Base-by-base conservation (phyloP, 2,888 invertebrate species). In the Iphiclides podalirius region DNA sequence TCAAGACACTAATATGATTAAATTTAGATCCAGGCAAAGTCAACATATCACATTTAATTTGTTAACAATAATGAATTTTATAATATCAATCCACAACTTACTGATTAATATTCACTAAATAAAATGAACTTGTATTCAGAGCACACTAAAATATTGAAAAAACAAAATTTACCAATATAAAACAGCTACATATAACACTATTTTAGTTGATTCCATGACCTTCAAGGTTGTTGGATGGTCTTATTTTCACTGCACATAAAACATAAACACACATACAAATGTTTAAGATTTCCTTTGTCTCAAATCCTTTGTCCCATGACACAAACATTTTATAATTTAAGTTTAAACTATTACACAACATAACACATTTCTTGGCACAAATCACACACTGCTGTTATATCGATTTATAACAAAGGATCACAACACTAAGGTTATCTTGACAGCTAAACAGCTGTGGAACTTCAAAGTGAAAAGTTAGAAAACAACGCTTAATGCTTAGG, bases 341-440 rank as follows among this genome's bases (percentile, higher is more conserved):
- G 74, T 70, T 72, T 70, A 72, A 73, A 74, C 70, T 67, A 54
- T 67, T 66, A 57, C 73, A 70, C 72, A 67, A 68, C 55, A 47
- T 53, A 53, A 51, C 57, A 40, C 44, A 42, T n/a, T 35, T 14
- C 42, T 47, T 17, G 38, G 47, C 52, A 40, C 37, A 33, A 49
- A 39, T 15, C 37, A 42, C 36, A 14, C 20, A 20, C 34, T 15
- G 14, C 35, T 17, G 50, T 28, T 9, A 9, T 9, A 8, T 28
- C 45, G 37, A 41, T 52, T 50, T 54, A 57, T 67, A 73, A 76
- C 75, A 75, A 75, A 75, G 72, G 58, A 66, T 57, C 54, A 46
- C 54, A 52, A 52, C 52, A 55, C 53, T 28, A 44, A 53, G 46
- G 49, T 52, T 42, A 49, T 43, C 47, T 38, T 44, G 44, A 52